Percentiles rank a stretch among this genome's conserved stretches.
Conservation (phyloP, 2,797 vertebrate species). For the Manis crassicaudata region DNA sequence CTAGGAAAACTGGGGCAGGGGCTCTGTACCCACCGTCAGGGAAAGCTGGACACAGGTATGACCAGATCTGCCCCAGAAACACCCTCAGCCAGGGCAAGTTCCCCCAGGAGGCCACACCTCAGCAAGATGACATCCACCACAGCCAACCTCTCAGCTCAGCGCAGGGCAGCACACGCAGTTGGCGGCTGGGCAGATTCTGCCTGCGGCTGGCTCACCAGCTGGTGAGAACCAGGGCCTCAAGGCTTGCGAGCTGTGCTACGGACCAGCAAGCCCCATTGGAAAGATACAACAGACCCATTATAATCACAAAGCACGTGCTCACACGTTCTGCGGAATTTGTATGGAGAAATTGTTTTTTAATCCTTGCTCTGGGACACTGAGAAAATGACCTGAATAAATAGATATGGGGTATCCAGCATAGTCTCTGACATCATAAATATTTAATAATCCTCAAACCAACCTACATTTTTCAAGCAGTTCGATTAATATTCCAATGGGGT, state of each 20-base stretch:
- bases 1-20: background rate
- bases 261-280: fast-evolving
- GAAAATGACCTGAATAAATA: too few species aligned
- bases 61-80: background rate
- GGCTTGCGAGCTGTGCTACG: fast-evolving
- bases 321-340: fast-evolving
- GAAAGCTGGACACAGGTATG: background rate
- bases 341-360: fast-evolving
- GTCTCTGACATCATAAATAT: fast-evolving
- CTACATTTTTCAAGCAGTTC: background rate
- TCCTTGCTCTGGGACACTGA: background rate
- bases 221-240: fast-evolving
- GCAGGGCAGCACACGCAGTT: fast-evolving
- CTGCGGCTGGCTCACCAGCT: fast-evolving
- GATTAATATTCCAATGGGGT: fast-evolving
- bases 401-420: fast-evolving
- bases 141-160: fast-evolving
- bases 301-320: fast-evolving
- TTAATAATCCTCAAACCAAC: too few species aligned
- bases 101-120: fast-evolving
- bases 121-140: fast-evolving
- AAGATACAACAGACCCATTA: fast-evolving
- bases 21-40: fast-evolving
- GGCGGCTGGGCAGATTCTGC: fast-evolving
- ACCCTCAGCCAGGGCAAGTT: fast-evolving